A percentile compares a stretch with the other conserved stretches of the same genome.
These are phyloP conservation scores for Eira barbara DNA, from an alignment of 2,113 vertebrate genomes.

Conservation along the genomic window DNA sequence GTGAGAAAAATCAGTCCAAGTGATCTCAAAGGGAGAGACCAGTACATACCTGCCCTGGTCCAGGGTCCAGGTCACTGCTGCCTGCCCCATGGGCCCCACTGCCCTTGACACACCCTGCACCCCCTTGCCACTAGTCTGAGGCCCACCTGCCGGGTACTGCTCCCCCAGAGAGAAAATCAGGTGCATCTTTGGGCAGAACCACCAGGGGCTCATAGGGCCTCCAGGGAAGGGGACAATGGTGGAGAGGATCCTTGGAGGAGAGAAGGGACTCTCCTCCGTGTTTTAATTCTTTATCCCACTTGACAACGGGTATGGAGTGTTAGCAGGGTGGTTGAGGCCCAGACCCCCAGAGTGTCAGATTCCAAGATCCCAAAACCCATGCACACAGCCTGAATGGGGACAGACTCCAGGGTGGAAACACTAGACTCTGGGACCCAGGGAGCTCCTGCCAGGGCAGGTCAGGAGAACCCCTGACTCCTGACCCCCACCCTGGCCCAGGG, in stretches of 20 bases:
- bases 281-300: background rate
- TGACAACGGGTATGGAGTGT: rapidly evolving
- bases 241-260: background rate
- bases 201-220: rapidly evolving
- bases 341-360: background rate
- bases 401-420: background rate
- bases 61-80: too few species aligned
- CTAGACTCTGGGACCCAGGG: background rate
- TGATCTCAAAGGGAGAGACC: rapidly evolving
- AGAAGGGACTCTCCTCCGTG: background rate
- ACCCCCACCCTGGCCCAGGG: background rate
- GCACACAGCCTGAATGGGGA: background rate
- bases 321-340: background rate
- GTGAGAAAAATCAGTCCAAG: background rate
- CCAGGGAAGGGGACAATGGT: background rate
- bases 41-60: rapidly evolving
- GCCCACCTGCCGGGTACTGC: rapidly evolving
- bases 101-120: background rate
- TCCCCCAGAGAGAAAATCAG: background rate
- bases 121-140: background rate
- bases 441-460: background rate
- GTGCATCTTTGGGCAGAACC: rapidly evolving
- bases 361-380: background rate
- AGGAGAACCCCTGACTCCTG: background rate
- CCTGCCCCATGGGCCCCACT: rapidly evolving